A percentile compares a stretch with the other conserved stretches of the same genome.
These are phyloP conservation scores for Heliornis fulica DNA, from an alignment of 2,113 vertebrate species.

Conservation along the genomic window DNA sequence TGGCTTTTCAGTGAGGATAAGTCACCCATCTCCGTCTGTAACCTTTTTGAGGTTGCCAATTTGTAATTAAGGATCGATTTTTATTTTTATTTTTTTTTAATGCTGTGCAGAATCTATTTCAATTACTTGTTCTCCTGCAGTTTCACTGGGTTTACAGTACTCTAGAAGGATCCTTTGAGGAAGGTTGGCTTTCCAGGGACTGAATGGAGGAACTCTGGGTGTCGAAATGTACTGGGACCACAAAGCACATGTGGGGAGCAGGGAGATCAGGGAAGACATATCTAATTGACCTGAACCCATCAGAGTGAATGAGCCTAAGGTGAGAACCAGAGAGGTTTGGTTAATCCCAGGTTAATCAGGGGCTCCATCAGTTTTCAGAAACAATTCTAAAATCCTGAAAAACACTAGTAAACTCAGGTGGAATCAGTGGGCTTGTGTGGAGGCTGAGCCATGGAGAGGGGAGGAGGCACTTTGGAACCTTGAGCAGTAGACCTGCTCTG, in stretches of 20 bases:
- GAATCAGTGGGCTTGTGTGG: neutral
- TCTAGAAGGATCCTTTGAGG: neutral
- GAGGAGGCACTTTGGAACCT: neutral
- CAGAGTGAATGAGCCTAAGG: neutral
- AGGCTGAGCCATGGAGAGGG: neutral
- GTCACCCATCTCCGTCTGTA: neutral
- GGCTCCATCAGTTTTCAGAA: neutral
- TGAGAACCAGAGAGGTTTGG: neutral
- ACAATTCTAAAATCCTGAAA: neutral
- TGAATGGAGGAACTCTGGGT: neutral
- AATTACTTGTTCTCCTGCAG: neutral
- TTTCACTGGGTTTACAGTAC: neutral
- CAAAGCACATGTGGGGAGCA: accelerated
- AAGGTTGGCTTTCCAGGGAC: neutral
- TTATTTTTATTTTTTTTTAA: neutral
- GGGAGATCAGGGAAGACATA: neutral
- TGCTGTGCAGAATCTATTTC: neutral
- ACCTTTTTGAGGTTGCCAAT: neutral
- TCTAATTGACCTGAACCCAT: neutral
- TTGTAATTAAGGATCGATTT: neutral
- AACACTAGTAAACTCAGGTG: neutral
- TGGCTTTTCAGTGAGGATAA: neutral
- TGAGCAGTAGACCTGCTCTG: neutral
- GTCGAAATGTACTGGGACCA: neutral
- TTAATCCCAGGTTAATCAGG: neutral